Conservation (phyloP, 1,140 invertebrate species). For the Drosophila equinoxialis region DNA sequence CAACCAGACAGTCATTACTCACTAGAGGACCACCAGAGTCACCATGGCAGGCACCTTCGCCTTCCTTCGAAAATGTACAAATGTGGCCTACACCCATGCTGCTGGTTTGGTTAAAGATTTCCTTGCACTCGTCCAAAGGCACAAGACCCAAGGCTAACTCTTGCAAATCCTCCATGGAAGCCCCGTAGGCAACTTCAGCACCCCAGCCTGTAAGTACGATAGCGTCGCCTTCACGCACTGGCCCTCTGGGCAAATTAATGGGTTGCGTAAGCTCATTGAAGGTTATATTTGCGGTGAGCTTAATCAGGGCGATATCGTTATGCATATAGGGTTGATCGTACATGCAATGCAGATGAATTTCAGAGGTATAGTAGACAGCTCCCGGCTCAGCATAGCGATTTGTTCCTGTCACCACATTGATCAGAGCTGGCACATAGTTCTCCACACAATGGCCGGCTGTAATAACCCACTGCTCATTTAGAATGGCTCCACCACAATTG, state of each 20-base stretch:
- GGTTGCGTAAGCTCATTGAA: constrained; percentile 83
- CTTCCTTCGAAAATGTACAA: constrained; percentile 85
- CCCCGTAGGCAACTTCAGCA: constrained; percentile 47
- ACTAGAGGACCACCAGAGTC: constrained; percentile 83
- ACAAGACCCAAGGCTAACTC: constrained; percentile 58
- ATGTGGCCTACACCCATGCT: constrained; percentile 83
- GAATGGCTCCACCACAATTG: constrained; percentile 83
- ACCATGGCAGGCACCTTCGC: constrained; percentile 85
- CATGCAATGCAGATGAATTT: constrained; percentile 56
- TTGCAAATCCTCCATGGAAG: constrained; percentile 49
- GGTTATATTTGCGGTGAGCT: constrained; percentile 77
- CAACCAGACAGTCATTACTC: constrained; percentile 79
- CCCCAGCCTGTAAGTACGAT: constrained; percentile 85
- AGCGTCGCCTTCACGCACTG: constrained; percentile 21
- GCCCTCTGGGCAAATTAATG: constrained; percentile 49
- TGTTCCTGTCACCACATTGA: constrained; percentile 54
- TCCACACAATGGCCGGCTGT: constrained; percentile 83
- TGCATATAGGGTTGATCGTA: constrained; percentile 70
- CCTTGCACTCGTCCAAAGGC: constrained; percentile 47
- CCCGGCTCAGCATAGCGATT: constrained; percentile 52
- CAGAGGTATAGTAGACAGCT: constrained; percentile 39
- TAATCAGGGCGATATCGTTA: constrained; percentile 84
- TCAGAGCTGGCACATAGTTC: constrained; percentile 3
- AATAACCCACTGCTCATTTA: constrained; percentile 76
- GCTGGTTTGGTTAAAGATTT: constrained; percentile 51